Evolutionary conservation across 2,113 vertebrate genomes (phyloP).

Genomic region (Cheilinus undulatus): DNA sequence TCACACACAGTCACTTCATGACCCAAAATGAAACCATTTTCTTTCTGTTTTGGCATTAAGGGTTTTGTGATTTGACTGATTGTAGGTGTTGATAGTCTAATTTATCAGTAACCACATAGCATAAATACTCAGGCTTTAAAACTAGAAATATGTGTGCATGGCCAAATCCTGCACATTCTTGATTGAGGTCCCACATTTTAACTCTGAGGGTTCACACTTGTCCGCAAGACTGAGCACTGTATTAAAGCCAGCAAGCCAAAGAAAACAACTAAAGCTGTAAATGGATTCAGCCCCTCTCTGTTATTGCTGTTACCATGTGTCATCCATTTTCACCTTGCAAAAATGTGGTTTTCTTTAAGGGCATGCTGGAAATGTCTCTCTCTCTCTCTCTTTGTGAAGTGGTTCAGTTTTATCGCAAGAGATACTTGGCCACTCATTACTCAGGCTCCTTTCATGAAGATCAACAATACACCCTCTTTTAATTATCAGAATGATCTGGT

Average conservation of each 20-base stretch:
- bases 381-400: slow-evolving; percentile 29
- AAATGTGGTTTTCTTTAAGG: neutral
- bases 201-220: slow-evolving; percentile 50
- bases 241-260: slow-evolving; percentile 63
- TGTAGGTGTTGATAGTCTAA: slow-evolving; percentile 59
- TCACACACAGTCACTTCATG: slow-evolving; percentile 13
- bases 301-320: slow-evolving; percentile 59
- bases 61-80: slow-evolving; percentile 30
- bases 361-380: neutral
- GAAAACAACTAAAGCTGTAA: slow-evolving; percentile 69
- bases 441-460: slow-evolving; percentile 7
- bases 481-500: slow-evolving; percentile 18
- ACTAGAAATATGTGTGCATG: slow-evolving; percentile 37
- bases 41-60: slow-evolving; percentile 25
- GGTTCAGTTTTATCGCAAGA: neutral
- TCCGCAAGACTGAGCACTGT: slow-evolving; percentile 23
- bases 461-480: slow-evolving; percentile 32
- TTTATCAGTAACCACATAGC: slow-evolving; percentile 47
- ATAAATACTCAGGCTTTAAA: slow-evolving; percentile 57
- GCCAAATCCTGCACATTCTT: slow-evolving; percentile 63
- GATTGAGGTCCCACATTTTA: slow-evolving; percentile 59
- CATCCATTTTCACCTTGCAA: slow-evolving; percentile 49
- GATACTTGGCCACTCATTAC: slow-evolving; percentile 5
- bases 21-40: slow-evolving; percentile 28
- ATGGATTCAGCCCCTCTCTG: slow-evolving; percentile 60